Evolutionary conservation across 2,797 vertebrate genomes (phyloP).

Genomic region (Anomalospiza imberbis): DNA sequence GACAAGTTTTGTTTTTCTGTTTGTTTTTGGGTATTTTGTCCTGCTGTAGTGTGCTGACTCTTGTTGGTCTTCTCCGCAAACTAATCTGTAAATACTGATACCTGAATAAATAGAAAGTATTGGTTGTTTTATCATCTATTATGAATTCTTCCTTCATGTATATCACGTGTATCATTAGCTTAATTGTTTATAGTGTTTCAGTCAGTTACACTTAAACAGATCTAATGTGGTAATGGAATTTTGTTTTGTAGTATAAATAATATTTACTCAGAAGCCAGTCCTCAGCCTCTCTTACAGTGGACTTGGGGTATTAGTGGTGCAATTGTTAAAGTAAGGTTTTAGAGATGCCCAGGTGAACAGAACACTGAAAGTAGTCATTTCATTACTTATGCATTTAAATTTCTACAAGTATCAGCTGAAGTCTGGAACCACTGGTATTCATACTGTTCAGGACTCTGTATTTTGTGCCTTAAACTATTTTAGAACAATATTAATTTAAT

Average conservation of each 20-base stretch:
- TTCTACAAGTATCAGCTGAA: background rate
- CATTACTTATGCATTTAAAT: background rate
- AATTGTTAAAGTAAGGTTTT: background rate
- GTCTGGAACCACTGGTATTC: background rate
- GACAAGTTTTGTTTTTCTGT: background rate
- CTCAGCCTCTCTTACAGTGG: background rate
- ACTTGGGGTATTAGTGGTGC: background rate
- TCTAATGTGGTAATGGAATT: constrained; percentile 29
- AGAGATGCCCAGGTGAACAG: background rate
- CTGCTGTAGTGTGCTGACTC: background rate
- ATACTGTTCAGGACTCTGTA: background rate
- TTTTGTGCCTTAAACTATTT: background rate
- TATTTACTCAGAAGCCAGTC: constrained; percentile 14
- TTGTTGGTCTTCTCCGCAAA: background rate
- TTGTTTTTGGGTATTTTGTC: background rate
- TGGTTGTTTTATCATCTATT: background rate
- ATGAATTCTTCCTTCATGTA: background rate
- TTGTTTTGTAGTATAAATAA: constrained; percentile 16
- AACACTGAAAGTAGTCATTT: background rate
- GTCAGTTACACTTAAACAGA: constrained; percentile 35
- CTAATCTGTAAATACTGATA: constrained; percentile 1
- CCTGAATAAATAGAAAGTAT: background rate
- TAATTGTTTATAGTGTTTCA: constrained; percentile 46
- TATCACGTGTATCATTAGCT: constrained; percentile 21
- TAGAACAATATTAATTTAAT: background rate